Percentiles rank a stretch among this genome's conserved stretches.
These are phyloP conservation scores for Siphonodentalium dalli DNA, from an alignment of 2,888 invertebrate species.

Conservation along the genomic window DNA sequence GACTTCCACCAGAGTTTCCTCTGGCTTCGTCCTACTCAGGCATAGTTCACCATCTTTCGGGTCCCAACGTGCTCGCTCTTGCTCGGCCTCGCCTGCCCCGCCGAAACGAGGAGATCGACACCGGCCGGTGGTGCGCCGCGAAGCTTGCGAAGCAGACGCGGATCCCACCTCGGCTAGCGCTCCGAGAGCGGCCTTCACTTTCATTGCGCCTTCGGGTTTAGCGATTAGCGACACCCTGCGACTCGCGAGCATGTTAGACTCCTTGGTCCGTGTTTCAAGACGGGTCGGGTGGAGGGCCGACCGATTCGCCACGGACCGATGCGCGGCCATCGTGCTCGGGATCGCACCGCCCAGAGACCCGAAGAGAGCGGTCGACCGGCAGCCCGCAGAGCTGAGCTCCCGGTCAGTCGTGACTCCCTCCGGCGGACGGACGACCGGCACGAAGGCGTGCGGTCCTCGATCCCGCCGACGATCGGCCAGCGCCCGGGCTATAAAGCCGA, in stretches of 20 bases:
- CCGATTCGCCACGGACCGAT: slow-evolving; percentile 31
- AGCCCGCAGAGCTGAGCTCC: no score
- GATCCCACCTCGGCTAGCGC: slow-evolving; percentile 42
- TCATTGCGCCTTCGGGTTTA: slow-evolving; percentile 75
- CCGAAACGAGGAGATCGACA: slow-evolving; percentile 54
- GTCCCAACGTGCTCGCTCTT: slow-evolving; percentile 75
- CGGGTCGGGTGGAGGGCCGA: slow-evolving; percentile 69
- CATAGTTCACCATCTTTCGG: slow-evolving; percentile 80
- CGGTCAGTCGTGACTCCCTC: no score
- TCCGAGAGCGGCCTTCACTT: slow-evolving; percentile 70
- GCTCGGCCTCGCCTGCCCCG: slow-evolving; percentile 67
- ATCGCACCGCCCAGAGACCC: slow-evolving; percentile 6
- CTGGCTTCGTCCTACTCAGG: slow-evolving; percentile 76
- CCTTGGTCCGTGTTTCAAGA: slow-evolving; percentile 82
- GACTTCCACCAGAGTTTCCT: slow-evolving; percentile 77
- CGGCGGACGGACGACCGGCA: no score
- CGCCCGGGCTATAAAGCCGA: no score
- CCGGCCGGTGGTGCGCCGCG: slow-evolving; percentile 71
- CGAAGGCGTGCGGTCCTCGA: no score
- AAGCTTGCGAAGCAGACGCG: slow-evolving; percentile 1
- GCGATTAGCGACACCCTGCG: slow-evolving; percentile 70
- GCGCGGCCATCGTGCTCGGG: slow-evolving; percentile 14
- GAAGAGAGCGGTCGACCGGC: no score
- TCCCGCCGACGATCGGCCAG: no score
- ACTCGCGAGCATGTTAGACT: slow-evolving; percentile 78